Evolutionary conservation across 2,888 invertebrate species (phyloP).

Genomic region (Polydesmus complanatus): DNA sequence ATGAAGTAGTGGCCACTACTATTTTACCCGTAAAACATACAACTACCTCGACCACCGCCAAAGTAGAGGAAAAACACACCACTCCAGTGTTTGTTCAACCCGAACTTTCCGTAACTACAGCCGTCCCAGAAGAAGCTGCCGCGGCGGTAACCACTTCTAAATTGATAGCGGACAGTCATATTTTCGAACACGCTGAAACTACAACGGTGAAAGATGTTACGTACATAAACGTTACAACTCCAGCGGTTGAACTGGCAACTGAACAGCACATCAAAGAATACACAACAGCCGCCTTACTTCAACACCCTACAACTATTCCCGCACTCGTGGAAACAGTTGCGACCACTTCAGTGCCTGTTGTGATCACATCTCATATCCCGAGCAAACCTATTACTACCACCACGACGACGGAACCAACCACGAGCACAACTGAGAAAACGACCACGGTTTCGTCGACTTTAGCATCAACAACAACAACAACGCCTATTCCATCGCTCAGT

Average conservation of each 20-base stretch:
- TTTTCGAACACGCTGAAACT: background rate
- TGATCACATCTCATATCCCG: background rate
- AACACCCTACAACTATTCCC: background rate
- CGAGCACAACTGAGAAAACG: background rate
- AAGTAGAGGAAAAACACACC: background rate
- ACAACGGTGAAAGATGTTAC: background rate
- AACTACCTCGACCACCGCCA: background rate
- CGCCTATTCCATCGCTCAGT: background rate
- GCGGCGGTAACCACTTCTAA: background rate
- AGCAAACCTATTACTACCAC: background rate
- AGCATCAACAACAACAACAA: background rate
- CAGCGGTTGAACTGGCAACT: background rate
- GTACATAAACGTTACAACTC: background rate
- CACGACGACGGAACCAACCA: background rate
- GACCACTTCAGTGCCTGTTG: background rate
- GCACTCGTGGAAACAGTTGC: no score
- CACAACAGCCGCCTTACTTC: background rate
- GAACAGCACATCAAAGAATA: background rate
- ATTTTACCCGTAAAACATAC: background rate
- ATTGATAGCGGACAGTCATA: background rate
- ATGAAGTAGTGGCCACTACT: background rate
- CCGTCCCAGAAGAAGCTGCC: background rate
- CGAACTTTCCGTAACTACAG: background rate
- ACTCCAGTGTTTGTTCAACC: background rate
- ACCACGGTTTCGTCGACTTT: background rate